Conservation (phyloP, 2,888 invertebrate species). For the Cephonodes hylas region DNA sequence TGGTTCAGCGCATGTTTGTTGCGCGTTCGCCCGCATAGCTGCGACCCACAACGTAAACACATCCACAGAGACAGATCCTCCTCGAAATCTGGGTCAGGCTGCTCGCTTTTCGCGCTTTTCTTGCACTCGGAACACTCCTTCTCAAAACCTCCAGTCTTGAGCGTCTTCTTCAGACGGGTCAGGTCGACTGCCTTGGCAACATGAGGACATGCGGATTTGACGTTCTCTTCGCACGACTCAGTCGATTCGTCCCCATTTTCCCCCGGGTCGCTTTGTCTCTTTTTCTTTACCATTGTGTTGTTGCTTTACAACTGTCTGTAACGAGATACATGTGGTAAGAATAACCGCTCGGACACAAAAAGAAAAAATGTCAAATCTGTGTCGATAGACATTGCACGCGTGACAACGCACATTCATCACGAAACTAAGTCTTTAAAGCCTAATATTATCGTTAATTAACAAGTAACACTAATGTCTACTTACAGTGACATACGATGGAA, state of each 20-base stretch:
- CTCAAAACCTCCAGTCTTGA: conserved; percentile 77
- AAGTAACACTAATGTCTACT: conserved; percentile 47
- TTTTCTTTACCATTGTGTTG: conserved; percentile 86
- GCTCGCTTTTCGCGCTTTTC: conserved; percentile 67
- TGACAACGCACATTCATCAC: conserved; percentile 76
- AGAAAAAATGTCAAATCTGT: conserved; percentile 79
- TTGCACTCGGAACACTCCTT: conserved; percentile 82
- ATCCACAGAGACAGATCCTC: conserved; percentile 84
- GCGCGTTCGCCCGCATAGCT: conserved; percentile 86
- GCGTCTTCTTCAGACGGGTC: conserved; percentile 78
- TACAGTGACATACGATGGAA: conserved; percentile 66
- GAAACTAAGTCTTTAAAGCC: conserved; percentile 34
- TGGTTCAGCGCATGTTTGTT: conserved; percentile 88
- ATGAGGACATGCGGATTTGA: conserved; percentile 84
- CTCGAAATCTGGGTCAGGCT: conserved; percentile 71
- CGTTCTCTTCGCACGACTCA: conserved; percentile 86
- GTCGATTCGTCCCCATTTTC: conserved; percentile 85
- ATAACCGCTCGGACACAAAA: conserved; percentile 75
- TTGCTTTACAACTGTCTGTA: conserved; percentile 67
- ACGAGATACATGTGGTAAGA: conserved; percentile 77
- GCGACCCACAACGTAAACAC: conserved; percentile 90
- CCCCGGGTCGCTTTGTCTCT: conserved; percentile 85
- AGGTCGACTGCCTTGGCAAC: conserved; percentile 85
- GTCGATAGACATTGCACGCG: conserved; percentile 79
- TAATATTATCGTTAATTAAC: conserved; percentile 29